Percentiles rank a stretch among this genome's conserved stretches.
Conservation (phyloP, 2,888 invertebrate species). For the Ariolimax columbianus region DNA sequence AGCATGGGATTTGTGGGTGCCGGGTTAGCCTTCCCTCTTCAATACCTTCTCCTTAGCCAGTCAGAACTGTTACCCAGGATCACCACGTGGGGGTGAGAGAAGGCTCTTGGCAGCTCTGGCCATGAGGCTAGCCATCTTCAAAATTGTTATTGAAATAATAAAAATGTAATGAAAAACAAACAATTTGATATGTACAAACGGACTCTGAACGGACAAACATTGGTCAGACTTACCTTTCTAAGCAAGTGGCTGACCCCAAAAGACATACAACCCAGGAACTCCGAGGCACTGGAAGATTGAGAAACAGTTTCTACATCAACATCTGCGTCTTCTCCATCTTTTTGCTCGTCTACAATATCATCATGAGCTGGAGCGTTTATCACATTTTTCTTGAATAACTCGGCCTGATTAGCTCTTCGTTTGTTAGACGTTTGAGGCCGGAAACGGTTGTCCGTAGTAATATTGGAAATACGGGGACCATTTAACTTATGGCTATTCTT, state of each 20-base stretch:
- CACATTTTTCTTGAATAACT: not conserved
- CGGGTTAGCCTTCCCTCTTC: too few species aligned
- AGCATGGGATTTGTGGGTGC: too few species aligned
- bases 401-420: not conserved
- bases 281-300: slow-evolving; percentile 86
- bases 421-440: not conserved
- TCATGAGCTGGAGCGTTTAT: slow-evolving; percentile 9
- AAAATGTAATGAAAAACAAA: too few species aligned
- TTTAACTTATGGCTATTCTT: not conserved
- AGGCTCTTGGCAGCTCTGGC: too few species aligned
- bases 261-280: slow-evolving; percentile 95
- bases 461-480: not conserved
- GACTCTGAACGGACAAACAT: too few species aligned
- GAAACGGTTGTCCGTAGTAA: too few species aligned
- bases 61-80: too few species aligned
- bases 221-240: slow-evolving; percentile 39
- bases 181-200: too few species aligned
- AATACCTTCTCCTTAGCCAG: too few species aligned
- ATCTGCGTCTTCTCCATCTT: not conserved
- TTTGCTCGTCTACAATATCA: slow-evolving; percentile 33
- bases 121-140: too few species aligned
- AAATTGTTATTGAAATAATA: too few species aligned
- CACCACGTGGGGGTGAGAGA: too few species aligned
- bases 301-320: slow-evolving; percentile 38
- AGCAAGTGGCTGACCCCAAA: slow-evolving; percentile 89